Conservation (phyloP, 2,113 vertebrate genomes). For the Aptenodytes patagonicus region DNA sequence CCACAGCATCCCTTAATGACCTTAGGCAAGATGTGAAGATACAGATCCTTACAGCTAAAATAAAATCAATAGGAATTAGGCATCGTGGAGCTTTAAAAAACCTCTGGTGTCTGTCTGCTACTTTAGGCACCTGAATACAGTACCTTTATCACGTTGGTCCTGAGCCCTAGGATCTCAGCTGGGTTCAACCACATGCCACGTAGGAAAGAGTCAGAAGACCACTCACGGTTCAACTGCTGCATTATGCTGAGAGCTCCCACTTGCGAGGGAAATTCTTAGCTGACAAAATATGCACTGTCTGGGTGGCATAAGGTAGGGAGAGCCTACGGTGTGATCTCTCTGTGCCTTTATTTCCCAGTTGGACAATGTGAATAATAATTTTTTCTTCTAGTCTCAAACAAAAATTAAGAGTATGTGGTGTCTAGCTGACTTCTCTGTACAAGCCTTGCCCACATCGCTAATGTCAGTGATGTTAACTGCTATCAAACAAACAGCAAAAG, state of each 20-base stretch:
- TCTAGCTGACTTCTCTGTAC: background rate
- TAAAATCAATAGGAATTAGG: background rate
- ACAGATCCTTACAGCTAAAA: slow-evolving; percentile 5
- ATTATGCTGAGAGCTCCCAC: background rate
- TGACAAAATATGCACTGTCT: background rate
- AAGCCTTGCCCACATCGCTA: background rate
- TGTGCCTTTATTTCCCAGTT: background rate
- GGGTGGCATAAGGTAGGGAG: background rate
- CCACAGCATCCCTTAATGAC: slow-evolving; percentile 18
- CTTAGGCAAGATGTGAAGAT: slow-evolving; percentile 17
- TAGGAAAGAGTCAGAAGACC: too few species aligned
- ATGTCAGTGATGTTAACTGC: background rate
- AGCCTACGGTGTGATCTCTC: background rate
- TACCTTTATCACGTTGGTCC: fast-evolving
- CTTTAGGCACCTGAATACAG: background rate
- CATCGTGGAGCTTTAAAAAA: background rate
- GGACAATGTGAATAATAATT: background rate
- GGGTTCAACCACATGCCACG: background rate
- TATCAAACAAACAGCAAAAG: background rate
- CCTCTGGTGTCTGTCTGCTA: background rate
- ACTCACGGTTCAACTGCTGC: background rate
- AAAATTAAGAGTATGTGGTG: background rate
- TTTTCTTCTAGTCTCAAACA: background rate
- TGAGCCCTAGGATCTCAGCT: background rate
- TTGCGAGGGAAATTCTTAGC: background rate